phyloP scores from a whole-genome alignment of 2,113 vertebrate genomes.

The Myiozetetes cayanensis region DNA sequence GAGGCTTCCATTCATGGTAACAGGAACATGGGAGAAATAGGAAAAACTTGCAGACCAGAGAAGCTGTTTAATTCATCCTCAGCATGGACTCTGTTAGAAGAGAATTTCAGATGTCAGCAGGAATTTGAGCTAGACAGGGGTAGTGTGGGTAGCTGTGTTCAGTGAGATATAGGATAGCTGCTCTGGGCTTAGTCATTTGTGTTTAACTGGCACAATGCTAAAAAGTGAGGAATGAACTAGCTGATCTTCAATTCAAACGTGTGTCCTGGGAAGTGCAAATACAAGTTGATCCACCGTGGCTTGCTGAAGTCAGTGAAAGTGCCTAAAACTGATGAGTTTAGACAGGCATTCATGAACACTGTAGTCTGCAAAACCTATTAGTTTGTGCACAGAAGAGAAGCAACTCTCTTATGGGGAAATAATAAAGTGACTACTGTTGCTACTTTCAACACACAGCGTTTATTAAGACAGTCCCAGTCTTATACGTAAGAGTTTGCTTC shows the following conservation, averaged over 20 bases:
- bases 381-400: neutral
- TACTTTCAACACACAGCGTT: neutral
- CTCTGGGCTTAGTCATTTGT: neutral
- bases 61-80: neutral
- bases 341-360: neutral
- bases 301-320: neutral
- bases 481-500: neutral
- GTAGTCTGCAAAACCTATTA: neutral
- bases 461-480: neutral
- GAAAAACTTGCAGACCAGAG: neutral
- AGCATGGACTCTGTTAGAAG: neutral
- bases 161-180: constrained; percentile 1
- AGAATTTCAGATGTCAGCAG: constrained; percentile 36
- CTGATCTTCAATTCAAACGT: neutral
- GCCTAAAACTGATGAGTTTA: neutral
- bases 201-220: constrained; percentile 6
- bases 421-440: neutral
- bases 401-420: neutral
- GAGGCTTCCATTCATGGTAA: neutral
- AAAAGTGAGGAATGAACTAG: constrained; percentile 1
- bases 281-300: neutral
- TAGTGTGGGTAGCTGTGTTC: neutral
- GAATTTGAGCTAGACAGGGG: constrained; percentile 12
- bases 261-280: neutral
- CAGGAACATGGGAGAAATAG: neutral